phyloP scores from a whole-genome alignment of 2,113 vertebrate species.

The Epinephelus lanceolatus region DNA sequence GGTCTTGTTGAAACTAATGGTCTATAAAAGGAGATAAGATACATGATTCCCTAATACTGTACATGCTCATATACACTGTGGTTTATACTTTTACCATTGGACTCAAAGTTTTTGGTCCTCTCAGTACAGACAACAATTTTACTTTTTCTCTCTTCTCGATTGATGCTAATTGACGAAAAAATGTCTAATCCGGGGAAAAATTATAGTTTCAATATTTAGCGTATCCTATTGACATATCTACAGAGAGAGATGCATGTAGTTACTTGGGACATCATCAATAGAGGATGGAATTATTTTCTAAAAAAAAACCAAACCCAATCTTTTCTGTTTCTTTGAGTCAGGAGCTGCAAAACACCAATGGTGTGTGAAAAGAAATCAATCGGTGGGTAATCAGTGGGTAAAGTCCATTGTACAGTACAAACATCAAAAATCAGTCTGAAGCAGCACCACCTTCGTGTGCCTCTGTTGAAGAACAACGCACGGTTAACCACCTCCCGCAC shows the following conservation, averaged over 20 bases:
- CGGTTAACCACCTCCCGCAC: conserved; percentile 42
- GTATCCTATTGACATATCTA: conserved; percentile 69
- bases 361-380: conserved; percentile 60
- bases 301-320: conserved; percentile 43
- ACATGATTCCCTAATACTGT: conserved; percentile 69
- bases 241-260: conserved; percentile 62
- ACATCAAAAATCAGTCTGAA: conserved; percentile 75
- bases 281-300: conserved; percentile 52
- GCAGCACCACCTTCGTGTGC: conserved; percentile 41
- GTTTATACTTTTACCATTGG: conserved; percentile 64
- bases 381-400: conserved; percentile 43
- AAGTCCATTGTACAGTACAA: conserved; percentile 76
- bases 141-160: conserved; percentile 50
- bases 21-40: conserved; percentile 61
- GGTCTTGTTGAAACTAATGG: conserved; percentile 48
- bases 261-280: conserved; percentile 65
- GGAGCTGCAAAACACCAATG: conserved; percentile 58
- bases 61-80: conserved; percentile 76
- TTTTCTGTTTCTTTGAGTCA: conserved; percentile 47
- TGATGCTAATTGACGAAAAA: conserved; percentile 50
- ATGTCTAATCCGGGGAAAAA: conserved; percentile 33
- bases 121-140: conserved; percentile 61
- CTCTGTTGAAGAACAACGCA: conserved; percentile 32
- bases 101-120: conserved; percentile 70
- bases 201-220: conserved; percentile 40